Evolutionary conservation across 2,113 vertebrate species (phyloP).

Genomic region (Bettongia penicillata): DNA sequence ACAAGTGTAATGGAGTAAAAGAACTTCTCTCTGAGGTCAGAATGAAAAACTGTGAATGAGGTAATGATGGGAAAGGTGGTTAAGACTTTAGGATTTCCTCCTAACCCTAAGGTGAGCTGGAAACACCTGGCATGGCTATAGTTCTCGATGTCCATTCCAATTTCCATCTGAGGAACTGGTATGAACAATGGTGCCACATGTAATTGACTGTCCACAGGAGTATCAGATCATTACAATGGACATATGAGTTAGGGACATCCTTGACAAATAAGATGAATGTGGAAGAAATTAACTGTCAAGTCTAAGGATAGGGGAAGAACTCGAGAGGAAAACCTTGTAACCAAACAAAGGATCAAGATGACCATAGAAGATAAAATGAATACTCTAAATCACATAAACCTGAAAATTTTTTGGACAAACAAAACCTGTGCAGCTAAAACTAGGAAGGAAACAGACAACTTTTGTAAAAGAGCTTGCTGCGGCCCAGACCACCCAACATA

Average conservation of each 20-base stretch:
- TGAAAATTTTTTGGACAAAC: background rate
- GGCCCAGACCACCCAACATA: background rate
- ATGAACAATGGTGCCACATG: background rate
- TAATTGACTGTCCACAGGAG: background rate
- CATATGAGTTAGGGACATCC: background rate
- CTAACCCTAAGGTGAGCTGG: background rate
- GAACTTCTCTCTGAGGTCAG: background rate
- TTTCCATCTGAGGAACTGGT: background rate
- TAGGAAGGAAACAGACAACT: background rate
- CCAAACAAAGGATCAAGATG: background rate
- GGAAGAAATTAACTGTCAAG: background rate
- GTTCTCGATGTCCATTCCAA: background rate
- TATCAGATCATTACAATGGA: background rate
- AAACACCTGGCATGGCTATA: background rate
- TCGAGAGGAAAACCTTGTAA: background rate
- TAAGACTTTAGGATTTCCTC: background rate
- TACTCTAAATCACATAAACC: background rate
- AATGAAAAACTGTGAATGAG: background rate
- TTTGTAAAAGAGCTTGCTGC: background rate
- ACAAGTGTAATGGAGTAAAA: no score
- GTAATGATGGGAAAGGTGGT: background rate
- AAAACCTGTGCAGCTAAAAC: background rate
- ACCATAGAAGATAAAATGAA: background rate
- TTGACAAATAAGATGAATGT: background rate
- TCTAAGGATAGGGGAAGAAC: background rate